Evolutionary conservation across 92 coral and sea anemone genomes (phyloP), one percentile per base, ranked within the genome.

Genomic region (Scolanthus callimorphus): DNA sequence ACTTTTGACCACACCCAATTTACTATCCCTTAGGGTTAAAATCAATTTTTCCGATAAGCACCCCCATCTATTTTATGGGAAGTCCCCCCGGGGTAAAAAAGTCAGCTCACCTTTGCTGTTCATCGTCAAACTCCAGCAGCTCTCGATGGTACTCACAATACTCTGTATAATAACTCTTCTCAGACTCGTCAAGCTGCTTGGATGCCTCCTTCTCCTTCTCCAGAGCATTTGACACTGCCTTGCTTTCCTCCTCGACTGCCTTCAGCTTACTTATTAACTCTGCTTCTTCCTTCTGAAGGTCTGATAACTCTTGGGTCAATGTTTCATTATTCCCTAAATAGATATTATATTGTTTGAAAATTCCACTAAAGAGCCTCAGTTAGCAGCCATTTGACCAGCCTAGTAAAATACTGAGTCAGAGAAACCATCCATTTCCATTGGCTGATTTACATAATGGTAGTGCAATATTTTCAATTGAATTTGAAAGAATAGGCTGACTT

Each of bases 81-180:
- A n/a, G n/a, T n/a, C n/a, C n/a, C n/a, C n/a, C n/a, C n/a, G n/a
- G n/a, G n/a, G n/a, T n/a, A n/a, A n/a, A n/a, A n/a, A n/a, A n/a
- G n/a, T n/a, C n/a, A n/a, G n/a, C n/a, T n/a, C 44, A 94, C 99
- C 99, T 88, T 43, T 94, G 99, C 27, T 88, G 94, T 49, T 94
- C 99, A 74, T 94, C 99, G 50, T 94, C 94, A 77, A 77, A 88
- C 29, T 94, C 96, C 57, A 94, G 65, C 20, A 94, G 64, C 62
- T 94, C 84, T 48, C 82, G 84, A 57, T 94, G 99, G 49, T 79
- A 85, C 63, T 94, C 96, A 63, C 89, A 80, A 56, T 77, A 94
- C 31, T 94, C 94, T 28, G 68, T 81, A 60, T 75, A 90, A 47
- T 83, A 84, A 60, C 74, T 80, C 51, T 78, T 85, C 59, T 94